Percentiles rank a stretch among this genome's conserved stretches.
These are phyloP conservation scores for Elephas maximus DNA, from an alignment of 2,113 vertebrate species.

Conservation along the genomic window DNA sequence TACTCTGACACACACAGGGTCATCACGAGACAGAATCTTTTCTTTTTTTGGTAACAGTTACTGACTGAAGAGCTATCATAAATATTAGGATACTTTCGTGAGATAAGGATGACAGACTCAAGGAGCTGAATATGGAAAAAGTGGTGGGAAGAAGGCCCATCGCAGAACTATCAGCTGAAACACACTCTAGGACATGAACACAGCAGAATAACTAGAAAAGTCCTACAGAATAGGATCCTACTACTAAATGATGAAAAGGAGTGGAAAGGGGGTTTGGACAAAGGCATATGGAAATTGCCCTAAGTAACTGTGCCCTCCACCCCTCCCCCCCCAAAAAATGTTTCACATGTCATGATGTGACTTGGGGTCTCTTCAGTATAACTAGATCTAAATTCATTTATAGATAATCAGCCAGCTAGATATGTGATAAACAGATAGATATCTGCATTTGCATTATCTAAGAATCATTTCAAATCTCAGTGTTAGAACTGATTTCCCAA, in stretches of 20 bases:
- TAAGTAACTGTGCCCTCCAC: neutral
- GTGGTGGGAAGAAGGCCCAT: neutral
- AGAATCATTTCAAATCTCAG: neutral
- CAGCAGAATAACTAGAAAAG: fast-evolving
- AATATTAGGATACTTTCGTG: neutral
- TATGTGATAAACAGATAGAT: neutral
- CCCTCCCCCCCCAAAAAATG: neutral
- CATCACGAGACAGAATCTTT: too few relatives aligned
- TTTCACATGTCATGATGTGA: neutral
- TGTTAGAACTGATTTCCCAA: neutral
- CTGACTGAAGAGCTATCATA: neutral
- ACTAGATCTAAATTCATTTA: neutral
- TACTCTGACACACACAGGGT: too few relatives aligned
- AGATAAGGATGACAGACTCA: neutral
- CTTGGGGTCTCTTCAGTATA: neutral
- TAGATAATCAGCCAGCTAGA: neutral
- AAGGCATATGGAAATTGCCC: neutral
- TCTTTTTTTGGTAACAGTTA: too few relatives aligned
- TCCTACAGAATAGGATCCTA: fast-evolving
- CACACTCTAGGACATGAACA: fast-evolving
- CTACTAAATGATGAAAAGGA: neutral
- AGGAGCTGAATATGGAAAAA: neutral
- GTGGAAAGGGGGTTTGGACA: neutral
- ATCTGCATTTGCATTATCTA: neutral
- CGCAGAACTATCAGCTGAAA: neutral